Base-by-base conservation (phyloP, 2,888 invertebrate species). In the Limnephilus auricula region DNA sequence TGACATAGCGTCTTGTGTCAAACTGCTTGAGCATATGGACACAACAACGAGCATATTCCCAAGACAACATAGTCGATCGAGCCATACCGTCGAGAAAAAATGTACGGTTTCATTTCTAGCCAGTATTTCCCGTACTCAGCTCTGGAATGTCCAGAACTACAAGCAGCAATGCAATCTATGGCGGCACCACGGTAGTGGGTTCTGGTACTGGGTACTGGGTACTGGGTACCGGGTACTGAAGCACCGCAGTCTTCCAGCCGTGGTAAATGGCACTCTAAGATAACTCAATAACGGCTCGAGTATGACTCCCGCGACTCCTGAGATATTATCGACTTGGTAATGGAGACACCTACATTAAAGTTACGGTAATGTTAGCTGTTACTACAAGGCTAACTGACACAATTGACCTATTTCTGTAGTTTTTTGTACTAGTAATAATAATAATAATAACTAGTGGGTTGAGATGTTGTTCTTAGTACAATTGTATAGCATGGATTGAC, bases 261-360 rank as follows among this genome's bases (percentile, higher is more conserved):
- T 34, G n/a, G 89, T 82, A 89, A 89, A 89, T 89, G 89, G 89
- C 89, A 89, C 89, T 89, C 79, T 37, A 50, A 80, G 89, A 89
- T 89, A 89, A 89, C 82, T 89, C 50, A 82, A 80, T 89, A 50
- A 82, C 40, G 79, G 79, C 65, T 10, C 31, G 78, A 34, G 65
- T 37, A 50, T 65, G 65, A 65, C 65, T 65, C 65, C 65, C 78
- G 31, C 78, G 50, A 87, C 13, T 32, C n/a, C 78, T 31, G 78
- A 25, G 65, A 87, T 31, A 32, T n/a, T 85, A 85, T 85, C 85
- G 85, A 45, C 40, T 85, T 25, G 34, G 30, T 31, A 40, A 50
- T 30, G 50, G 50, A 40, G 30, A 34, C 15, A 45, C 85, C 30
- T 50, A 85, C 25, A 25, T 6, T 15, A 18, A 15, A 50, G 18